These are phyloP conservation scores for Naso thynnoides DNA, from an alignment of 2,797 vertebrate species.

Conservation along the genomic window DNA sequence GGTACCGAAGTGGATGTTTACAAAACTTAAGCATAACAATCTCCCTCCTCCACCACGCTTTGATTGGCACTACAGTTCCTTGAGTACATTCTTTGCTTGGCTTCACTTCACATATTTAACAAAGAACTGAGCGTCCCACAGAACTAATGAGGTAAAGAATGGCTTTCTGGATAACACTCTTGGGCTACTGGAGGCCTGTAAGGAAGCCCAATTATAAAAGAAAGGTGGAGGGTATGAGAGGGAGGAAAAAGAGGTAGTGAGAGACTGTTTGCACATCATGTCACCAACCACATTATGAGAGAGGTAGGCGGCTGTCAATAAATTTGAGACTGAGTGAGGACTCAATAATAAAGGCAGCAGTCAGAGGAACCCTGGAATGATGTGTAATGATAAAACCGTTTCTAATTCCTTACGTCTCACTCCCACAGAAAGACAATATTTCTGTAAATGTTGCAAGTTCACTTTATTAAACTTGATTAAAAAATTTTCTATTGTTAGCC, in stretches of 20 bases:
- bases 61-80: constrained; percentile 21
- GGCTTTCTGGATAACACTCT: constrained; percentile 49
- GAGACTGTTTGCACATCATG: constrained; percentile 27
- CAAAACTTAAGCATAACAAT: not conserved
- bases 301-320: constrained; percentile 30
- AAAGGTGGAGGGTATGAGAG: constrained; percentile 3
- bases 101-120: constrained; percentile 21
- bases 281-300: constrained; percentile 14
- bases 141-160: constrained; percentile 62
- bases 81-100: constrained; percentile 13
- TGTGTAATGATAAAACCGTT: constrained; percentile 20
- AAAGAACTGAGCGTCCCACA: constrained; percentile 4
- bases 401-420: not conserved
- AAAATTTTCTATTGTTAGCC: not conserved
- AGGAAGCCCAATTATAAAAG: constrained; percentile 56
- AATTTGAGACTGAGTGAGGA: constrained; percentile 20
- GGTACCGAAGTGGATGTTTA: not conserved
- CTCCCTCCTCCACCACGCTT: not conserved
- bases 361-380: not conserved
- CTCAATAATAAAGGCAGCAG: constrained; percentile 29
- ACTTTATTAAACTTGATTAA: not conserved
- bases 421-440: not conserved
- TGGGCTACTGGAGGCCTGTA: constrained; percentile 29
- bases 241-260: not conserved
- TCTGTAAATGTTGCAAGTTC: not conserved